These are phyloP conservation scores for Caranx ignobilis DNA, from an alignment of 2,113 vertebrate species.

Conservation along the genomic window DNA sequence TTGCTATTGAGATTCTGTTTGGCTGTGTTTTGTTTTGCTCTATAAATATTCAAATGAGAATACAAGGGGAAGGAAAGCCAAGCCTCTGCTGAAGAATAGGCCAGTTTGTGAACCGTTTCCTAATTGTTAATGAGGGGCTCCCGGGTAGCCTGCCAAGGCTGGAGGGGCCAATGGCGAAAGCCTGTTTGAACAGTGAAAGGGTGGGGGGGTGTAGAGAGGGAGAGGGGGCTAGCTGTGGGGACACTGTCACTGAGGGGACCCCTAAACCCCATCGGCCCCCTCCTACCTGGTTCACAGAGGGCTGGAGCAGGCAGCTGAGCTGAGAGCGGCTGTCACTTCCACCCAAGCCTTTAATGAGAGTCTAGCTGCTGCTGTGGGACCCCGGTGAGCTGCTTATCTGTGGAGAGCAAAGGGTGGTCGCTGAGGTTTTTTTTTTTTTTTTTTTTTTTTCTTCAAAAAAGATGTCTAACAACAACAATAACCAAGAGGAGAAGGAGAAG, in stretches of 20 bases:
- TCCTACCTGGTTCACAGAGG: constrained; percentile 79
- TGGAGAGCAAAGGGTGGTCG: constrained; percentile 28
- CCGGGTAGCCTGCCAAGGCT: constrained; percentile 81
- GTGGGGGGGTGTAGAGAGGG: constrained; percentile 47
- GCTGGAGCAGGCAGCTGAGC: constrained; percentile 59
- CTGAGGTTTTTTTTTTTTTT: neutral
- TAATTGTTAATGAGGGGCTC: constrained; percentile 86
- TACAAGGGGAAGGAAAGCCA: constrained; percentile 77
- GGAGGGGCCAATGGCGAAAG: constrained; percentile 85
- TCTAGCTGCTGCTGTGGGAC: constrained; percentile 63
- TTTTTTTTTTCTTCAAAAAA: constrained; percentile 14
- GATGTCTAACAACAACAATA: constrained; percentile 83
- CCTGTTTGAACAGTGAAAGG: constrained; percentile 66
- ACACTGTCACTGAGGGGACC: constrained; percentile 74
- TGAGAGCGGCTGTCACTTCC: constrained; percentile 70
- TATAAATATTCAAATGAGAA: constrained; percentile 88
- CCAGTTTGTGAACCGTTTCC: constrained; percentile 92
- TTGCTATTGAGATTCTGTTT: constrained; percentile 42
- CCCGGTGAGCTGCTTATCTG: constrained; percentile 56
- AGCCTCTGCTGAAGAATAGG: constrained; percentile 85
- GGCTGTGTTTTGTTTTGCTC: constrained; percentile 77
- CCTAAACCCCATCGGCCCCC: constrained; percentile 72
- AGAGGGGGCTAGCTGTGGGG: constrained; percentile 66
- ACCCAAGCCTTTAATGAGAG: constrained; percentile 67
- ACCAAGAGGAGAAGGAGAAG: constrained; percentile 69